Evolutionary conservation across 2,113 vertebrate species (phyloP).

Genomic region (Cyanoliseus patagonus): DNA sequence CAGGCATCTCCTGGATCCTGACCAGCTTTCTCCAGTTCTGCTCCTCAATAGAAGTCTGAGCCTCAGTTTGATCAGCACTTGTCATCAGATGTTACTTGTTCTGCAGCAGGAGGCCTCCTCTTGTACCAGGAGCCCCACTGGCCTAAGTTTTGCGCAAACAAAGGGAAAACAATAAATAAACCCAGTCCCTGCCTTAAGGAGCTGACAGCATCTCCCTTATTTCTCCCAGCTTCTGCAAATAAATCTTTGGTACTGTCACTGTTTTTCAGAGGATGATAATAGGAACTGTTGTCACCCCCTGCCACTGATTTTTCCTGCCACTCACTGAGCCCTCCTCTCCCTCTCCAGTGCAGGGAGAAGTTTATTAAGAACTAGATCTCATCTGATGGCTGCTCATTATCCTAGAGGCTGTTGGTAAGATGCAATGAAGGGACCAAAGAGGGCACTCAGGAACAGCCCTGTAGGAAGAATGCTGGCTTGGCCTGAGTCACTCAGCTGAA

Average conservation of each 20-base stretch:
- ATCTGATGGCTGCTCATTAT: slow-evolving; percentile 23
- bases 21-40: not conserved
- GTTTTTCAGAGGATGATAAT: not conserved
- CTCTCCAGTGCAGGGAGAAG: not conserved
- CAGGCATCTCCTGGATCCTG: not conserved
- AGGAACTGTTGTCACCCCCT: slow-evolving; percentile 7
- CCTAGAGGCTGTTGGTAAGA: not conserved
- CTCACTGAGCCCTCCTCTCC: not conserved
- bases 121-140: not conserved
- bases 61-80: not conserved
- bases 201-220: slow-evolving; percentile 19
- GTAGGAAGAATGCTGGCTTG: not conserved
- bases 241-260: not conserved
- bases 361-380: slow-evolving; percentile 37
- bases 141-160: not conserved
- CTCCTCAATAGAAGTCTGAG: not conserved
- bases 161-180: slow-evolving; percentile 14
- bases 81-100: not conserved
- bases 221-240: slow-evolving; percentile 43
- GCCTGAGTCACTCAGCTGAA: not conserved
- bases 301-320: not conserved
- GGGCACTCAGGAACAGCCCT: not conserved
- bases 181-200: not conserved
- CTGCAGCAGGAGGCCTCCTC: not conserved
- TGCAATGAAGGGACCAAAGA: not conserved